These are phyloP conservation scores for Tillus elongatus DNA, from an alignment of 2,888 invertebrate species.

Conservation along the genomic window DNA sequence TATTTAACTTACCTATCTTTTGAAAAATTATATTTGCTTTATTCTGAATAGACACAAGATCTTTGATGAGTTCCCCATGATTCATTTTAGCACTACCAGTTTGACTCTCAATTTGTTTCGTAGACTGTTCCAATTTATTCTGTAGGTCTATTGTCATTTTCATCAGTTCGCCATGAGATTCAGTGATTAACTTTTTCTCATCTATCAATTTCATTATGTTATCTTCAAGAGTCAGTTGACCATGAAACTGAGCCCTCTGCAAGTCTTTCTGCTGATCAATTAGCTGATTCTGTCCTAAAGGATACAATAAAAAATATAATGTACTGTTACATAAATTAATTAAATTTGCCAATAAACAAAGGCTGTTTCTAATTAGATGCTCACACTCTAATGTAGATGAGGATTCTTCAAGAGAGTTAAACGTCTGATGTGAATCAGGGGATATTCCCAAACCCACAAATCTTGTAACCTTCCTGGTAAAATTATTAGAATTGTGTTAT, in stretches of 20 bases:
- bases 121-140: constrained; percentile 47
- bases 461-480: too few relatives aligned
- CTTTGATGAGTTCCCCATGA: constrained; percentile 47
- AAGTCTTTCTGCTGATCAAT: constrained; percentile 45
- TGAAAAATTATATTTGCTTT: constrained; percentile 48
- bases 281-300: constrained; percentile 23
- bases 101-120: constrained; percentile 44
- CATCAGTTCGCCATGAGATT: constrained; percentile 49
- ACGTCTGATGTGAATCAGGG: too few relatives aligned
- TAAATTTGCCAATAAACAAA: too few relatives aligned
- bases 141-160: constrained; percentile 48
- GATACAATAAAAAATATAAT: not conserved
- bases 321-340: not conserved
- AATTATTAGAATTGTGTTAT: too few relatives aligned
- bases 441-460: too few relatives aligned
- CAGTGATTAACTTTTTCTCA: constrained; percentile 51
- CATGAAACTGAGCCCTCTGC: constrained; percentile 42
- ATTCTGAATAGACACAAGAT: constrained; percentile 47
- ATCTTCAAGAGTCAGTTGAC: constrained; percentile 45
- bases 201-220: constrained; percentile 49
- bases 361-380: too few relatives aligned
- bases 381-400: too few relatives aligned
- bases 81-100: constrained; percentile 43
- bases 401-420: too few relatives aligned
- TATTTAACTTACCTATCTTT: constrained; percentile 45